Conservation (phyloP, 2,113 vertebrate genomes). For the Vulpes vulpes region DNA sequence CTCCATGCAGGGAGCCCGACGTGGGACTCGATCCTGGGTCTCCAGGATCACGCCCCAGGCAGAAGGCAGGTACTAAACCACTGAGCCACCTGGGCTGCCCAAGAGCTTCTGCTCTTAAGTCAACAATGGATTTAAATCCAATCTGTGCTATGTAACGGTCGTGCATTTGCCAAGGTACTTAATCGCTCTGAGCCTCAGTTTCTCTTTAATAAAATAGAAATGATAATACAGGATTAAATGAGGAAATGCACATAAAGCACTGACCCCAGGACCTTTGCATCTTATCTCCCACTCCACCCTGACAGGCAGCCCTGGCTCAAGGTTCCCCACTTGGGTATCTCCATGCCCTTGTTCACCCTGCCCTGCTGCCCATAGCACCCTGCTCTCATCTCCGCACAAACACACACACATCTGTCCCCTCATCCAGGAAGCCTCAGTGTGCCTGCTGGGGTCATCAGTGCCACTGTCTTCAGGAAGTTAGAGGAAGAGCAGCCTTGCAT, state of each 20-base stretch:
- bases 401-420: not conserved
- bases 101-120: constrained; percentile 40
- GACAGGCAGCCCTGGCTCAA: not conserved
- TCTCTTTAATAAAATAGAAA: not conserved
- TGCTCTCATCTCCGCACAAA: not conserved
- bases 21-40: too few relatives aligned
- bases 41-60: too few relatives aligned
- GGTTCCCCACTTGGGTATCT: too few relatives aligned
- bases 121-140: not conserved
- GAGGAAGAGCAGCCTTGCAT: fast-evolving
- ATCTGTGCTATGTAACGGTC: not conserved
- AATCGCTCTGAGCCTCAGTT: not conserved
- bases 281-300: fast-evolving
- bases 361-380: not conserved
- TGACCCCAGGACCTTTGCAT: not conserved
- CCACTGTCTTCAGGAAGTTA: not conserved
- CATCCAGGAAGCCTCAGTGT: not conserved
- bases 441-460: not conserved
- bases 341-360: not conserved
- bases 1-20: too few relatives aligned
- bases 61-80: too few relatives aligned
- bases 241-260: not conserved
- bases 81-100: too few relatives aligned
- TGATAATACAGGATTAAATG: not conserved
- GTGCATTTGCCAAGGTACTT: fast-evolving